Conservation (phyloP, 2,113 vertebrate genomes). For the Climacteris rufus region DNA sequence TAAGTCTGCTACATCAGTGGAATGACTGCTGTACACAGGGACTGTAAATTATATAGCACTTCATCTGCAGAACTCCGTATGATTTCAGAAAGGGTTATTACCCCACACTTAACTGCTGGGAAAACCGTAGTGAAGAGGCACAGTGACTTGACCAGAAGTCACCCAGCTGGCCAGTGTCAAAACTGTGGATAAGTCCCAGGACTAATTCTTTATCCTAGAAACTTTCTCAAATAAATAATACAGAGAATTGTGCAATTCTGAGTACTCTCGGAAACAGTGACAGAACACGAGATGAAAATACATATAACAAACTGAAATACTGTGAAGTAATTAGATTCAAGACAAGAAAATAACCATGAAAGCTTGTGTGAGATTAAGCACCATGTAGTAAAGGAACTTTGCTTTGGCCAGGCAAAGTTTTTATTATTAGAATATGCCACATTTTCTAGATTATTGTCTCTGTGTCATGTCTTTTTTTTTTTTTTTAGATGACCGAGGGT, state of each 20-base stretch:
- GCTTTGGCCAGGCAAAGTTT: not conserved
- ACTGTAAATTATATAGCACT: not conserved
- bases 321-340: not conserved
- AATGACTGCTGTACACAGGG: not conserved
- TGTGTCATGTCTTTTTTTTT: not conserved
- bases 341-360: not conserved
- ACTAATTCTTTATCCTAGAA: slow-evolving; percentile 34
- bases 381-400: not conserved
- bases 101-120: not conserved
- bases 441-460: not conserved
- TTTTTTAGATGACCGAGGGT: not conserved
- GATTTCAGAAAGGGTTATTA: not conserved
- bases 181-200: slow-evolving; percentile 28
- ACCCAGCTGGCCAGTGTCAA: slow-evolving; percentile 4
- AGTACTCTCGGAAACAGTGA: not conserved
- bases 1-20: not conserved
- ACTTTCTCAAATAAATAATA: slow-evolving; percentile 19
- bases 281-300: not conserved
- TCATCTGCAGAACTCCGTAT: not conserved
- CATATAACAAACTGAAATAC: not conserved
- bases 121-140: not conserved
- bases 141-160: not conserved
- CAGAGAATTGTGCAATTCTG: slow-evolving; percentile 15
- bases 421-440: not conserved
- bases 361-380: not conserved